These are phyloP conservation scores for Chionoecetes opilio DNA, from an alignment of 1,140 invertebrate species.

Conservation along the genomic window DNA sequence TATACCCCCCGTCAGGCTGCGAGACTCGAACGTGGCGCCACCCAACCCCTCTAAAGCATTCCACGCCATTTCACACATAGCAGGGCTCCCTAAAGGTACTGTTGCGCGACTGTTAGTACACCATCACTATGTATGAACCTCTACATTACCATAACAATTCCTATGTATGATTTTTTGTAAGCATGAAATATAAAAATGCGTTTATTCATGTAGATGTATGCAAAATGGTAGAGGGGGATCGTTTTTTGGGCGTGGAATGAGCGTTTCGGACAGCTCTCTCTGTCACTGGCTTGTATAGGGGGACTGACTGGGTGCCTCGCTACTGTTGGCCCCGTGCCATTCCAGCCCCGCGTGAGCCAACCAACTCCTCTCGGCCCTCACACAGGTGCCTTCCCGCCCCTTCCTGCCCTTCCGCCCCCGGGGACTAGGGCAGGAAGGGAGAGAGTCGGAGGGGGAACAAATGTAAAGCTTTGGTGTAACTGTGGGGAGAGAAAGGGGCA, in stretches of 20 bases:
- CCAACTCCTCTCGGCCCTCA: neutral
- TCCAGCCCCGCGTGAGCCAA: neutral
- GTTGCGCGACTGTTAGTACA: too few species aligned
- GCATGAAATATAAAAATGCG: neutral
- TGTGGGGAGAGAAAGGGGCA: neutral
- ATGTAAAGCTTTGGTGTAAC: neutral
- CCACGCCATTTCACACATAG: too few species aligned
- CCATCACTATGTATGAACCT: neutral
- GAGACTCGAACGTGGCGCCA: too few species aligned
- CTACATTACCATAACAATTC: neutral
- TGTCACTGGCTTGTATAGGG: neutral
- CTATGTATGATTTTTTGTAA: neutral
- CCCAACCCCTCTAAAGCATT: too few species aligned
- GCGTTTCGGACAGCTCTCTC: neutral
- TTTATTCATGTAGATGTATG: conserved; percentile 10
- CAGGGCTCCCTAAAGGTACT: neutral
- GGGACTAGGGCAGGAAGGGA: neutral
- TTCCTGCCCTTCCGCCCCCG: neutral
- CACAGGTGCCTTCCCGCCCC: neutral
- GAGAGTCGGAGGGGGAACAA: neutral
- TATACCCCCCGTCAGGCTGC: neutral
- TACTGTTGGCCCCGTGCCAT: neutral
- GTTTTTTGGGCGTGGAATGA: neutral
- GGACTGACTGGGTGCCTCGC: neutral
- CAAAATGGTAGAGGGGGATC: neutral